Evolutionary conservation across 2,888 invertebrate genomes (phyloP), one percentile per base, ranked within the genome.

Genomic region (Sclerodermus sp.): DNA sequence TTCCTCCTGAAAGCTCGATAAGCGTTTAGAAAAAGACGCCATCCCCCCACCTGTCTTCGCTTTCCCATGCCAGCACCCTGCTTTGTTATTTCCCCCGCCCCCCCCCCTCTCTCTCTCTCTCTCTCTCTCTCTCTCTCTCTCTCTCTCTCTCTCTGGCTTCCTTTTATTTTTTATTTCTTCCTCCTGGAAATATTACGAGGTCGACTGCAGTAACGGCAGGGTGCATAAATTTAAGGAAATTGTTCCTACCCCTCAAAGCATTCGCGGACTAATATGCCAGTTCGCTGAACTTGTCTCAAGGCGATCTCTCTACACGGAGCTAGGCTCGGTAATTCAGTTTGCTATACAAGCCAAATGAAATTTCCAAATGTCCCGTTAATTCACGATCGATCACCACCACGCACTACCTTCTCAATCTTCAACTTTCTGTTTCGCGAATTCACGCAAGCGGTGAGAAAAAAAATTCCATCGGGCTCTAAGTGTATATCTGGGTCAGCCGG

Each of bases 151-250:
- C 12, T 31, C 45, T 10, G 41, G 43, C 14, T 45, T 43, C 39
- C 38, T 29, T 54, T 53, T 58, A 56, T 53, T 55, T 53, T 58
- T 57, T 55, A 55, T 51, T 53, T 45, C 47, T 46, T 64, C 51
- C 54, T 55, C 54, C 63, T 58, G 62, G 63, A 69, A 71, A 68
- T 69, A 69, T 70, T 64, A 64, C 63, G 53, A 53, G 62, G 60
- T 60, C 54, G 57, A 49, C 53, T 60, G 60, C 58, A 47, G 40
- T 15, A n/a, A 31, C 43, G 46, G 37, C 55, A 63, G 68, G 70
- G 68, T 72, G 71, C 70, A 71, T 72, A 72, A 72, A 72, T 71
- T 72, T 66, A 49, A 63, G 67, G 58, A 71, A 71, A 72, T 71
- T 72, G 70, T 70, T 71, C 69, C 67, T 67, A 8, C 3, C 23